These are phyloP conservation scores for Sebastes steindachneri DNA, from an alignment of 2,797 vertebrate species.

Conservation along the genomic window DNA sequence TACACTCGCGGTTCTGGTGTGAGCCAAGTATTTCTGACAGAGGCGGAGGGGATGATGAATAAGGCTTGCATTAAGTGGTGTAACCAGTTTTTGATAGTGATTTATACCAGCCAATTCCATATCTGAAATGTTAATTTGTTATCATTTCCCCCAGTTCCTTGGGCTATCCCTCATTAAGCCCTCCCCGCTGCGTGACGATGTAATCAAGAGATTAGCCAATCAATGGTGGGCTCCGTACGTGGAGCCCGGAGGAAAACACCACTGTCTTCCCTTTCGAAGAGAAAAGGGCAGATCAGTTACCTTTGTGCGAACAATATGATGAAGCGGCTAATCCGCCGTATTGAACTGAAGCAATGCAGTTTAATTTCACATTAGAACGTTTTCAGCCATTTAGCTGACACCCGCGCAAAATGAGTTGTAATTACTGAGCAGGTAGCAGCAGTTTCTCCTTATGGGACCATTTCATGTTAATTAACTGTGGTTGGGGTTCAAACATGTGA, in stretches of 20 bases:
- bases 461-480: slow-evolving; percentile 46
- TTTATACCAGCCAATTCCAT: slow-evolving; percentile 80
- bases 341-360: slow-evolving; percentile 30
- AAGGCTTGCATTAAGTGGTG: slow-evolving; percentile 76
- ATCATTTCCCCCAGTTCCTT: slow-evolving; percentile 83
- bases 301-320: slow-evolving; percentile 44
- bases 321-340: slow-evolving; percentile 28
- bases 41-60: slow-evolving; percentile 72
- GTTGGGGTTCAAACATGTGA: slow-evolving; percentile 21
- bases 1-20: slow-evolving; percentile 58
- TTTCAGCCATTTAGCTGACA: slow-evolving; percentile 19
- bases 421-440: slow-evolving; percentile 52
- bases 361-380: slow-evolving; percentile 49
- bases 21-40: slow-evolving; percentile 75
- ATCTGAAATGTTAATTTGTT: slow-evolving; percentile 85
- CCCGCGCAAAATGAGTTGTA: slow-evolving; percentile 28
- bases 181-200: slow-evolving; percentile 67
- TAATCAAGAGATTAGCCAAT: slow-evolving; percentile 77
- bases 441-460: slow-evolving; percentile 11
- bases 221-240: slow-evolving; percentile 34
- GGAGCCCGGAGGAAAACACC: slow-evolving; percentile 40
- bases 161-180: slow-evolving; percentile 80
- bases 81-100: slow-evolving; percentile 80
- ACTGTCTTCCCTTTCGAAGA: slow-evolving; percentile 15
- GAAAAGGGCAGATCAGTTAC: slow-evolving; percentile 55